phyloP scores from a whole-genome alignment of 1,140 invertebrate species.

The Hylaeus anthracinus region DNA sequence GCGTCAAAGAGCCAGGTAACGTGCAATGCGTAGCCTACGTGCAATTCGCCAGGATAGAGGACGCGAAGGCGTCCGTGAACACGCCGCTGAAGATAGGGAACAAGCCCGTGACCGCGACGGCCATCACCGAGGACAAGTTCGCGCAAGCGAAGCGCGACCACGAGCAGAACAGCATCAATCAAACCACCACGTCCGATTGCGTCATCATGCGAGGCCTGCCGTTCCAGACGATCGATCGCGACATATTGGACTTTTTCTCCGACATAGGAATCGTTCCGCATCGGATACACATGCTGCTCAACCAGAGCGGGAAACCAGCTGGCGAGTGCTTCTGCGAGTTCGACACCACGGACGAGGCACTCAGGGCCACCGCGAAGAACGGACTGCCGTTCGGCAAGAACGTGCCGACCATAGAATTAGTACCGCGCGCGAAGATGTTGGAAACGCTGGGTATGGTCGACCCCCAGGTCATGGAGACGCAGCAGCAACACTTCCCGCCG shows the following conservation, averaged over 20 bases:
- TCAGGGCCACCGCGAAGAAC: slow-evolving; percentile 87
- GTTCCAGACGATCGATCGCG: slow-evolving; percentile 86
- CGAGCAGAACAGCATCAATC: slow-evolving; percentile 70
- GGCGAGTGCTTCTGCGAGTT: slow-evolving; percentile 95
- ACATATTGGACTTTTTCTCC: slow-evolving; percentile 90
- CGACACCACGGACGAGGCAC: slow-evolving; percentile 84
- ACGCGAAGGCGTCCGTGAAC: slow-evolving; percentile 84
- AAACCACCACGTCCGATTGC: slow-evolving; percentile 81
- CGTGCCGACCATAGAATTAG: slow-evolving; percentile 85
- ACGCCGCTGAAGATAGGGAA: slow-evolving; percentile 82
- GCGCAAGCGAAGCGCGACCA: slow-evolving; percentile 79
- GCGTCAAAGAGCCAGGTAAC: slow-evolving; percentile 82
- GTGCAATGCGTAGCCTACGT: slow-evolving; percentile 86
- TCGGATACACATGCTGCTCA: slow-evolving; percentile 89
- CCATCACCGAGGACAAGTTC: slow-evolving; percentile 82
- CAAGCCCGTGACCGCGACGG: slow-evolving; percentile 81
- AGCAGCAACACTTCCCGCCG: slow-evolving; percentile 62
- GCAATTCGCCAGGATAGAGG: slow-evolving; percentile 86
- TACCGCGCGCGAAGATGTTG: slow-evolving; percentile 84
- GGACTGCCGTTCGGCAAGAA: slow-evolving; percentile 85
- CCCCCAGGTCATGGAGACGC: slow-evolving; percentile 55
- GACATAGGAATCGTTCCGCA: slow-evolving; percentile 88
- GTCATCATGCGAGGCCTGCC: slow-evolving; percentile 89
- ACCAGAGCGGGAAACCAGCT: slow-evolving; percentile 85
- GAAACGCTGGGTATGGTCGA: slow-evolving; percentile 76